Evolutionary conservation across 2,797 vertebrate species (phyloP).

Genomic region (Taenioides sp.): DNA sequence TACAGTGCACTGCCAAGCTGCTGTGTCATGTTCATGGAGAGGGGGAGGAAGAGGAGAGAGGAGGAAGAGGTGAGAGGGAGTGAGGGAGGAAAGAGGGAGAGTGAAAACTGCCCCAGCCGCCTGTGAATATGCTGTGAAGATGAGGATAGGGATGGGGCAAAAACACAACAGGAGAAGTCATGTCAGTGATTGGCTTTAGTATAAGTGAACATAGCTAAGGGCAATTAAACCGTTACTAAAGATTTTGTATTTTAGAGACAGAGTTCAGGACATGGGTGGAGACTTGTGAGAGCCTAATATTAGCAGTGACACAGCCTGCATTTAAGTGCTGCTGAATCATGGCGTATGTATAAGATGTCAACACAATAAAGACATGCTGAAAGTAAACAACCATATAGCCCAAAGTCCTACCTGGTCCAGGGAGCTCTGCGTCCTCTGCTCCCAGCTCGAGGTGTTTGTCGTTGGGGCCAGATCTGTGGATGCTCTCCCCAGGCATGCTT

Average conservation of each 20-base stretch:
- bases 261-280: slow-evolving; percentile 22
- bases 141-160: slow-evolving; percentile 30
- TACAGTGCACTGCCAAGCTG: slow-evolving; percentile 58
- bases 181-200: neutral
- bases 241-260: neutral
- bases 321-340: slow-evolving; percentile 41
- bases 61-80: slow-evolving; percentile 39
- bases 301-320: slow-evolving; percentile 22
- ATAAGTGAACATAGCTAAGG: too few species aligned
- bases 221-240: neutral
- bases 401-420: slow-evolving; percentile 76
- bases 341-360: slow-evolving; percentile 26
- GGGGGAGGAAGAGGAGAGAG: slow-evolving; percentile 44
- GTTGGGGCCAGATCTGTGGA: slow-evolving; percentile 69
- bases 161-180: slow-evolving; percentile 1
- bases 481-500: slow-evolving; percentile 78
- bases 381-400: neutral
- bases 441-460: slow-evolving; percentile 65
- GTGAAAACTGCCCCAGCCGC: slow-evolving; percentile 34
- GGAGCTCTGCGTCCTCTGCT: slow-evolving; percentile 70
- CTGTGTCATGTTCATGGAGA: slow-evolving; percentile 74
- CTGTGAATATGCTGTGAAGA: slow-evolving; percentile 30
- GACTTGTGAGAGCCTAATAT: slow-evolving; percentile 21
- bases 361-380: slow-evolving; percentile 18
- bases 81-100: slow-evolving; percentile 53